Percentiles rank a stretch among this genome's conserved stretches.
phyloP scores from a whole-genome alignment of 2,888 invertebrate genomes.

The Hipparchia semele region DNA sequence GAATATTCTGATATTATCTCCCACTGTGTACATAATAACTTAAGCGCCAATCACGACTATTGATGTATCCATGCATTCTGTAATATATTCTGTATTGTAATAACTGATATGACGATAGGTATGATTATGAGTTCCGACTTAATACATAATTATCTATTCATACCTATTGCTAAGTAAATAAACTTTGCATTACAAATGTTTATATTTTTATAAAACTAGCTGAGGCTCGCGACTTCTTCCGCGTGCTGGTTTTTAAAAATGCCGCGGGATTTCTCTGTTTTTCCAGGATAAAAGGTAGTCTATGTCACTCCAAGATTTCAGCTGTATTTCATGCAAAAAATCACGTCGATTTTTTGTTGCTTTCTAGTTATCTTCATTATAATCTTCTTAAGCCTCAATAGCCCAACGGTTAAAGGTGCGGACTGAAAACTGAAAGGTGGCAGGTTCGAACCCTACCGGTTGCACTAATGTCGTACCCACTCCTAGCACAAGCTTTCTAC shows the following conservation, averaged over 20 bases:
- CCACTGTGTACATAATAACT: background rate
- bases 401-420: too few relatives aligned
- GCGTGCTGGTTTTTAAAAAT: background rate
- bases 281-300: too few relatives aligned
- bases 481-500: too few relatives aligned
- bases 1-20: background rate
- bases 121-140: conserved; percentile 6
- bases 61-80: background rate
- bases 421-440: too few relatives aligned
- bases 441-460: too few relatives aligned
- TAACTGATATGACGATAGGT: background rate
- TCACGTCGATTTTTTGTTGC: too few relatives aligned
- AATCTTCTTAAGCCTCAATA: too few relatives aligned
- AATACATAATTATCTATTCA: background rate
- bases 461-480: too few relatives aligned
- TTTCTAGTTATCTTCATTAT: too few relatives aligned
- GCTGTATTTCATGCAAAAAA: too few relatives aligned
- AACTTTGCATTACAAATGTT: conserved; percentile 4
- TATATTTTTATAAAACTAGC: background rate
- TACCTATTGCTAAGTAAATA: conserved; percentile 1
- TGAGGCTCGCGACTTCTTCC: background rate
- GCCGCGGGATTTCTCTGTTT: too few relatives aligned
- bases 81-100: background rate
- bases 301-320: too few relatives aligned
- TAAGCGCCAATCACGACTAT: conserved; percentile 6